These are phyloP conservation scores for Electrona antarctica DNA, from an alignment of 2,113 vertebrate species.

Conservation along the genomic window DNA sequence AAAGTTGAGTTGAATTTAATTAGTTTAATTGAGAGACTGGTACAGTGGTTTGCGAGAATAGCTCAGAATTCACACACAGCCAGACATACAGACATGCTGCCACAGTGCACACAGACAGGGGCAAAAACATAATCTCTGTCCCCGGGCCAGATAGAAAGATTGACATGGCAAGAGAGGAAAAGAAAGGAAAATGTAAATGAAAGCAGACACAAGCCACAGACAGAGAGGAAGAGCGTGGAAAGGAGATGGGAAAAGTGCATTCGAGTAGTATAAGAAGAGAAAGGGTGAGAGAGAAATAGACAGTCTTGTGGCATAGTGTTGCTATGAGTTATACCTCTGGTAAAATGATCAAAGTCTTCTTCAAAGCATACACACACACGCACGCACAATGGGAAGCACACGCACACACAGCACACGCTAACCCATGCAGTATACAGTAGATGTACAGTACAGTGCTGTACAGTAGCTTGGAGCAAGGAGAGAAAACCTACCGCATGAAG, in stretches of 20 bases:
- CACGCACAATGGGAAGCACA: neutral
- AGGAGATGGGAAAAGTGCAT: no score
- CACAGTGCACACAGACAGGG: neutral
- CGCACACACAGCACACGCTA: neutral
- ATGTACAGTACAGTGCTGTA: neutral
- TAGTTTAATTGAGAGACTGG: no score
- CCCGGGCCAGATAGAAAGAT: neutral
- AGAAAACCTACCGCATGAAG: slow-evolving; percentile 78
- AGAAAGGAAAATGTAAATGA: neutral
- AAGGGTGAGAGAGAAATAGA: neutral
- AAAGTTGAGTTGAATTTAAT: no score
- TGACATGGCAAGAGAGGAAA: neutral
- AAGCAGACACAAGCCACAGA: no score
- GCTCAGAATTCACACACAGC: neutral
- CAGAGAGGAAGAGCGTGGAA: neutral
- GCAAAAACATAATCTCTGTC: neutral
- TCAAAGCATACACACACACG: neutral
- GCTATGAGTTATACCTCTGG: neutral
- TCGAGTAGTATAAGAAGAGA: neutral
- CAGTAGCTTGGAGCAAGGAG: neutral
- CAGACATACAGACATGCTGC: no score
- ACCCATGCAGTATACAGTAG: neutral
- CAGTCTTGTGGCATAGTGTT: no score
- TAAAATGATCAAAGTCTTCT: slow-evolving; percentile 10
- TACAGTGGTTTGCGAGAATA: no score